Percentiles rank a stretch among this genome's conserved stretches.
Conservation (phyloP, 2,888 invertebrate species). For the Rhogogaster chlorosoma region DNA sequence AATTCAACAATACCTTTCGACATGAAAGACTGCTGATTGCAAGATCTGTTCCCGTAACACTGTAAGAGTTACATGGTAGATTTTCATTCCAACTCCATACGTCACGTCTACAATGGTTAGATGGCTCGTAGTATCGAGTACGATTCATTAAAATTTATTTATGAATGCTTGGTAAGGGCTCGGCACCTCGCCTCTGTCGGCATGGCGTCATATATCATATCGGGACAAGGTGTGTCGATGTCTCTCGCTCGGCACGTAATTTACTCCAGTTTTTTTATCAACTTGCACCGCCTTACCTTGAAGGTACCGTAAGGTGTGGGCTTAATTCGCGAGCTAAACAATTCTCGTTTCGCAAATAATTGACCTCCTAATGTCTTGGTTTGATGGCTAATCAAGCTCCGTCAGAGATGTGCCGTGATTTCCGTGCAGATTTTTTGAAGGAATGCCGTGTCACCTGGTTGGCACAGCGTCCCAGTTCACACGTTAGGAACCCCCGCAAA, state of each 20-base stretch:
- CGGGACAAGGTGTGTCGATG: conserved; percentile 69
- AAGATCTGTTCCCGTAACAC: neutral
- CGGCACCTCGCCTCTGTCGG: conserved; percentile 64
- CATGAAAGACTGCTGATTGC: neutral
- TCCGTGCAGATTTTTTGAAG: neutral
- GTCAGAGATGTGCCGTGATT: neutral
- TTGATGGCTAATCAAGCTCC: conserved; percentile 5
- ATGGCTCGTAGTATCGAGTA: conserved; percentile 59
- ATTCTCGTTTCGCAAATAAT: neutral
- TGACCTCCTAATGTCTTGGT: neutral
- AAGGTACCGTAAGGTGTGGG: conserved; percentile 17
- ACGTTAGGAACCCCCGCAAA: conserved; percentile 51
- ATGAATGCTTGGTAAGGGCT: conserved; percentile 73
- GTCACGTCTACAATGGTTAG: conserved; percentile 30
- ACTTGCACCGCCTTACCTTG: conserved; percentile 2
- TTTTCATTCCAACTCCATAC: neutral
- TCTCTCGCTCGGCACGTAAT: conserved; percentile 63
- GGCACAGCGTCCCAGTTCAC: conserved; percentile 59
- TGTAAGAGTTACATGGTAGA: neutral
- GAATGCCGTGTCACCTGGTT: conserved; percentile 56
- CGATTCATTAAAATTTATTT: conserved; percentile 73
- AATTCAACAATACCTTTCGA: neutral
- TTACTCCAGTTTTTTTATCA: conserved; percentile 66
- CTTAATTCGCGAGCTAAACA: neutral
- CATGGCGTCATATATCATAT: conserved; percentile 48